Evolutionary conservation across 2,797 vertebrate genomes (phyloP).

Genomic region (Danio choprae): DNA sequence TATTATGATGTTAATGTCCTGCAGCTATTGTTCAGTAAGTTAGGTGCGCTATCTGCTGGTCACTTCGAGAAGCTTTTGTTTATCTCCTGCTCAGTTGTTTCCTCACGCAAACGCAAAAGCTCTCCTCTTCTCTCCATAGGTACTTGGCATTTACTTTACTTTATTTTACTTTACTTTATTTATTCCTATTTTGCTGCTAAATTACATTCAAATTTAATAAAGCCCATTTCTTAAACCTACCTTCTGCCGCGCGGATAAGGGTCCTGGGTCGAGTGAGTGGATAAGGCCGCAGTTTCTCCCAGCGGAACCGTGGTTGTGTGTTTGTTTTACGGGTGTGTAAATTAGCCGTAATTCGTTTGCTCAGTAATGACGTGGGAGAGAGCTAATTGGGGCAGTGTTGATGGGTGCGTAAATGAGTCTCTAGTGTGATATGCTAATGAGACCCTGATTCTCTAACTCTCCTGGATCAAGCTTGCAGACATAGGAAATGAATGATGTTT

Average conservation of each 20-base stretch:
- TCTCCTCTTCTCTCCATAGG: not conserved
- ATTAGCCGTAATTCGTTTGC: constrained; percentile 83
- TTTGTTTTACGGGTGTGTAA: constrained; percentile 83
- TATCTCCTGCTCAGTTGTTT: not conserved
- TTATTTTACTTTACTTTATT: too few species aligned
- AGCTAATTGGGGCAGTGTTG: constrained; percentile 81
- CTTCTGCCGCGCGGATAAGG: not conserved
- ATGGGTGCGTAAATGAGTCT: constrained; percentile 84
- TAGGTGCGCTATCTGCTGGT: constrained; percentile 50
- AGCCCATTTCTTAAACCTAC: not conserved
- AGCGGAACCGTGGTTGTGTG: constrained; percentile 71
- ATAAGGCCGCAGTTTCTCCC: constrained; percentile 67
- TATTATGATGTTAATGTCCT: not conserved
- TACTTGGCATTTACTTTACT: not conserved
- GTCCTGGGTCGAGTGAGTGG: constrained; percentile 64
- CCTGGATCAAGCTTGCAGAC: constrained; percentile 16
- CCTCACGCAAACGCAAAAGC: not conserved
- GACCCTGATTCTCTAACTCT: constrained; percentile 72
- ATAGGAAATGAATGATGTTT: constrained; percentile 11
- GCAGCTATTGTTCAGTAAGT: constrained; percentile 21
- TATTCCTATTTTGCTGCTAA: not conserved
- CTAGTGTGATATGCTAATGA: constrained; percentile 81
- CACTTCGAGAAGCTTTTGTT: constrained; percentile 43
- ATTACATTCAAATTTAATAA: not conserved
- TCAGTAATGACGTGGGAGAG: constrained; percentile 83